Base-by-base conservation (phyloP, 2,797 vertebrate genomes). In the Enteromius argenteus region DNA sequence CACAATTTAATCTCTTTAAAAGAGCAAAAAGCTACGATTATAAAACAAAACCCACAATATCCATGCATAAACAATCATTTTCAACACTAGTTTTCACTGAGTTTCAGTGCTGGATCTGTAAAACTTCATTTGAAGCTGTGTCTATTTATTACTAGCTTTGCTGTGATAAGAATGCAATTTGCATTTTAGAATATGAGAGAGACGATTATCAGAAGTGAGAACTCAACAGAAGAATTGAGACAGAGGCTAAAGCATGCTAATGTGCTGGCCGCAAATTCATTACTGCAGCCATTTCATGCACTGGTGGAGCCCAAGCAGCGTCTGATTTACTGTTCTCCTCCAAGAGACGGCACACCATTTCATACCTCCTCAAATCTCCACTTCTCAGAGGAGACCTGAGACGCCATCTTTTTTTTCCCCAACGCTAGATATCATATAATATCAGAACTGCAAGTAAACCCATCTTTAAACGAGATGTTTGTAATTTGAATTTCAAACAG, bases 201-300 rank as follows among this genome's bases (percentile, higher is more conserved):
- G 86, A 56, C 67, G 62, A 81, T 81, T 75, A 84, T 84, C 73
- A 81, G 39, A 78, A 81, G 42, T 53, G 37, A 80, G 80, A 80
- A 85, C 80, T 84, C 77, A 42, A 81, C 64, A 81, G 76, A 53
- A 74, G 85, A 86, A 81, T 80, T 58, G 32, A 76, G 32, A 85
- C 77, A 56, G 67, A 83, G 79, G 62, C 67, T n/a, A 49, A 71
- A 73, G 84, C 53, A 51, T 66, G 79, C 80, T 83, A 86, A 84
- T 87, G 88, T 86, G 71, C 82, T 79, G 83, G 72, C 69, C 32
- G 56, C 82, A 83, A 80, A 83, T 87, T 84, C 84, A 87, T 87
- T 85, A 89, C 84, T 66, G 39, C 75, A 58, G 82, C 84, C 83
- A 86, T 89, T 88, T 86, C 86, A 86, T 83, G 86, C 83, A 84